Evolutionary conservation across 1,140 invertebrate genomes (phyloP), one percentile per base, ranked within the genome.

Genomic region (Aphelenchoides fujianensis): DNA sequence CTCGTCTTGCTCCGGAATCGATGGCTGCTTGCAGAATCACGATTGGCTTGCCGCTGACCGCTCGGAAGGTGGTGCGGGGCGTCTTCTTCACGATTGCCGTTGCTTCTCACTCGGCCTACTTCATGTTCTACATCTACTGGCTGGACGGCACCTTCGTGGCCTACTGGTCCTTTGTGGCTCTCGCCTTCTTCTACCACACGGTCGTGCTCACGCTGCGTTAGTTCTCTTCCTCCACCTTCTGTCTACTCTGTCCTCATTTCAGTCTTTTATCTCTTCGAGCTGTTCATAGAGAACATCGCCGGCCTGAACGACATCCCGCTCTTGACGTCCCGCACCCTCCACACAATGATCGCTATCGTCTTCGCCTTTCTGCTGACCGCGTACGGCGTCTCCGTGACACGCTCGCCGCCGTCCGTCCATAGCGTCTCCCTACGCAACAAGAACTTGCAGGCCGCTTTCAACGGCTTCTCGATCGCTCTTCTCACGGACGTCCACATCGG

Each of bases 401-500:
- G 28, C 7, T 31, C 16, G 23, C 19, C n/a, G 12, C 75, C 73
- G n/a, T 19, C 27, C 19, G 72, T 74, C 27, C 3, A 35, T 78
- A 48, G 5, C 5, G 19, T 37, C 48, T 16, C 30, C 9, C 36
- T 71, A 12, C 19, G 72, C 16, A 71, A 71, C 23, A 34, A 2
- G 2, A 72, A 34, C 41, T 69, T 77, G 27, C 73, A 76, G 2
- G 28, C 12, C 19, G 64, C 70, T 19, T 41, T 77, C 3, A 48
- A 79, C 41, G 74, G 78, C n/a, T 78, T 78, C 48, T 68, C 73
- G 2, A 79, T 78, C 9, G 76, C 69, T 30, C 54, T 78, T 27
- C n/a, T 78, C 7, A 80, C 76, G n/a, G 76, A 78, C 57, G 28
- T 80, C 19, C 76, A 78, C 35, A 77, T 80, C 57, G 78, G 76